Evolutionary conservation across 2,797 vertebrate genomes (phyloP).

Genomic region (Sitta carolinensis): DNA sequence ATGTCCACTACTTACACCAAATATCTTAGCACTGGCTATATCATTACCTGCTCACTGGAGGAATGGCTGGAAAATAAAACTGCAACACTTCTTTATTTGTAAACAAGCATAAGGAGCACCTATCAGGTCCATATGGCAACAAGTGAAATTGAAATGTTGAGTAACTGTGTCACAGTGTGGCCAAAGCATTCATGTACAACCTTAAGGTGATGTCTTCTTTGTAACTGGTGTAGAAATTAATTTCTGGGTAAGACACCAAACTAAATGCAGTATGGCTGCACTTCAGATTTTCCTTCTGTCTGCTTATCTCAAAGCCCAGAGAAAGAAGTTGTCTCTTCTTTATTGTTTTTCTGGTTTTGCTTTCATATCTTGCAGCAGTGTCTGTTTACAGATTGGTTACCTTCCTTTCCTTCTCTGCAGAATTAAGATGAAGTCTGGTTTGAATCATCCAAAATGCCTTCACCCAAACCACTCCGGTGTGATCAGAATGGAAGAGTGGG

Average conservation of each 20-base stretch:
- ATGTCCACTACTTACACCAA: conserved; percentile 53
- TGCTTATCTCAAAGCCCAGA: conserved; percentile 48
- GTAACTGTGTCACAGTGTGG: conserved; percentile 16
- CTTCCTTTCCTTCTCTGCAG: background rate
- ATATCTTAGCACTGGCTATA: conserved; percentile 36
- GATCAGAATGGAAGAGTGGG: background rate
- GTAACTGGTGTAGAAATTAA: conserved; percentile 5
- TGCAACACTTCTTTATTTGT: background rate
- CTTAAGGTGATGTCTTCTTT: conserved; percentile 30
- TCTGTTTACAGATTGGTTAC: background rate
- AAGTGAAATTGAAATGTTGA: background rate
- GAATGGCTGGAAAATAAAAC: conserved; percentile 24
- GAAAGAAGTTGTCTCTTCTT: conserved; percentile 10
- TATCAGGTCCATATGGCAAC: background rate
- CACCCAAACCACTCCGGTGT: background rate
- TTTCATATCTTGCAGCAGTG: conserved; percentile 12
- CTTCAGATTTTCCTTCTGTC: conserved; percentile 7
- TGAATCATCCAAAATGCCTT: background rate
- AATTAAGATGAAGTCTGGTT: background rate
- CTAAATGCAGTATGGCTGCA: conserved; percentile 14
- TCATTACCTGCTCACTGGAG: conserved; percentile 30
- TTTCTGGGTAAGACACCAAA: conserved; percentile 23
- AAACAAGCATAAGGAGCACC: background rate
- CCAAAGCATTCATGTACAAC: conserved; percentile 4
- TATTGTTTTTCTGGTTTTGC: background rate